These are phyloP conservation scores for Ctenopoma kingsleyae DNA, from an alignment of 2,797 vertebrate genomes.

Conservation along the genomic window DNA sequence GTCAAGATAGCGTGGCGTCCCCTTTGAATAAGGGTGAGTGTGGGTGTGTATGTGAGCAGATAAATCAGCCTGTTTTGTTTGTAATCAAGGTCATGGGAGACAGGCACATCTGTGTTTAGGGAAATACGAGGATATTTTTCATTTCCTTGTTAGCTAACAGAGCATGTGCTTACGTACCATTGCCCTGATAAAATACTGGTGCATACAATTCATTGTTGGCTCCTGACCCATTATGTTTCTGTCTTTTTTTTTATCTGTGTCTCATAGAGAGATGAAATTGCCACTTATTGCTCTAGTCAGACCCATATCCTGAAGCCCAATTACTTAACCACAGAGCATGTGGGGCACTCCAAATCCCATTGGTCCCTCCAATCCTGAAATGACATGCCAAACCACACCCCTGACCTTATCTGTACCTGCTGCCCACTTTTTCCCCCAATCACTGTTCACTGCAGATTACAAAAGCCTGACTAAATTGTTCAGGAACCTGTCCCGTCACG, in stretches of 20 bases:
- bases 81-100: constrained; percentile 72
- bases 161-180: constrained; percentile 17
- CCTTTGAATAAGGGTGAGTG: constrained; percentile 37
- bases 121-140: constrained; percentile 55
- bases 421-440: constrained; percentile 44
- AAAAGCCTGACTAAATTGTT: constrained; percentile 59
- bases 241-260: constrained; percentile 17
- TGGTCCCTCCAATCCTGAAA: constrained; percentile 48
- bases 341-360: constrained; percentile 52
- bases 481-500: constrained; percentile 58
- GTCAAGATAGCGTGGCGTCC: constrained; percentile 68
- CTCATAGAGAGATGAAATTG: constrained; percentile 34
- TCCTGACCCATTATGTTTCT: constrained; percentile 6
- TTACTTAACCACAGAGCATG: constrained; percentile 59
- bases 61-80: constrained; percentile 68
- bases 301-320: constrained; percentile 55
- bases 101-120: constrained; percentile 38
- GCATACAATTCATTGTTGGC: neutral
- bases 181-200: constrained; percentile 49
- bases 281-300: constrained; percentile 37
- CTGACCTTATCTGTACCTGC: constrained; percentile 58
- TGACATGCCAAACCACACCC: constrained; percentile 57
- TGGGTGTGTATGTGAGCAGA: constrained; percentile 39
- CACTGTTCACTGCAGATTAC: constrained; percentile 53
- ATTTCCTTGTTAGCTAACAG: constrained; percentile 58